These are phyloP conservation scores for Natrix natrix DNA, from an alignment of 2,797 vertebrate genomes.

Conservation along the genomic window DNA sequence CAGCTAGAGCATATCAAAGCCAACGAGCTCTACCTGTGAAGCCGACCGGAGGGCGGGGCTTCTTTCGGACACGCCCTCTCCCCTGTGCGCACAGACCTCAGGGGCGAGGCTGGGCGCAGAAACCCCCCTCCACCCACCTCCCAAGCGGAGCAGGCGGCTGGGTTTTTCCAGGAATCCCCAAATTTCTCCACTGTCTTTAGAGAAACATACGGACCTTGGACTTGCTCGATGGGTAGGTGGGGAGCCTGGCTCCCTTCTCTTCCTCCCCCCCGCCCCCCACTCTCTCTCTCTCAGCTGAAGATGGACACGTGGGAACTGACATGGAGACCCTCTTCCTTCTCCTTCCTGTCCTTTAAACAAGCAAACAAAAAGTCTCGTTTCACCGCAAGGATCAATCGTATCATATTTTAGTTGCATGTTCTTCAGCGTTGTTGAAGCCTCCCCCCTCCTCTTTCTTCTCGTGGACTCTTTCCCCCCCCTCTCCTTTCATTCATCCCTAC, in stretches of 20 bases:
- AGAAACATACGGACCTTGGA: constrained; percentile 9
- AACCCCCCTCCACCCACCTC: background rate
- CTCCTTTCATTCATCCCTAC: background rate
- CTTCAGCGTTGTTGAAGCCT: background rate
- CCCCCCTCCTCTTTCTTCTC: background rate
- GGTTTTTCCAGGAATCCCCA: background rate
- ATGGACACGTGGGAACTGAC: background rate
- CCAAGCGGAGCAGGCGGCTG: background rate
- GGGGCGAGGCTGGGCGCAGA: constrained; percentile 1
- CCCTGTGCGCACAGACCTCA: constrained; percentile 23
- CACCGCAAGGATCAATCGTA: background rate
- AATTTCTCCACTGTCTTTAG: constrained; percentile 2
- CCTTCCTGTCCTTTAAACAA: background rate
- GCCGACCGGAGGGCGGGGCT: constrained; percentile 15
- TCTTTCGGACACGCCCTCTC: constrained; percentile 16
- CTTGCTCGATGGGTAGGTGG: background rate
- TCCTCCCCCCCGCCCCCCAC: no score
- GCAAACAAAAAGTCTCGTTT: background rate
- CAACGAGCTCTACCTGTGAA: constrained; percentile 91
- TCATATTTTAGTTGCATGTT: constrained; percentile 6
- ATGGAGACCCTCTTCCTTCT: fast-evolving
- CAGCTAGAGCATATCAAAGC: constrained; percentile 93
- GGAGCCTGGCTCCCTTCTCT: background rate
- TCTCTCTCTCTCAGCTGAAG: background rate
- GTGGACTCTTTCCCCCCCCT: fast-evolving